Conservation (phyloP, 2,113 vertebrate genomes). For the Tragelaphus buxtoni region DNA sequence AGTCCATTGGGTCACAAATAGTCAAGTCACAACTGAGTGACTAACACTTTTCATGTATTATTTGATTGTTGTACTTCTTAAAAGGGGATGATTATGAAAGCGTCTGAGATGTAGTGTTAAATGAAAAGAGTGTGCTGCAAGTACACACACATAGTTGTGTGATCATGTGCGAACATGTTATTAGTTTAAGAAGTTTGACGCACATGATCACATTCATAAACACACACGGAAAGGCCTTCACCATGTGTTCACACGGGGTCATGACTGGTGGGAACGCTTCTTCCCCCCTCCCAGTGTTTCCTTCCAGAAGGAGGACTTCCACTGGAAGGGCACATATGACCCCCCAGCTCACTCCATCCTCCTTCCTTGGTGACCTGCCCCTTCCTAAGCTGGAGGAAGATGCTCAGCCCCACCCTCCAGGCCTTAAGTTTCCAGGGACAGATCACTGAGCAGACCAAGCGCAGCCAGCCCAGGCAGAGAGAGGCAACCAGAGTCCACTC, state of each 20-base stretch:
- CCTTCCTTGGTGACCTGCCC: neutral
- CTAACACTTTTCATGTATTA: neutral
- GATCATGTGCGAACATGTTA: neutral
- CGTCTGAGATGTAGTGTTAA: neutral
- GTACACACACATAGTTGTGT: neutral
- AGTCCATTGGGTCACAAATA: neutral
- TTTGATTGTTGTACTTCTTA: neutral
- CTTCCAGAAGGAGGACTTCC: neutral
- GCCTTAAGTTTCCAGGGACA: neutral
- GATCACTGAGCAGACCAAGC: neutral
- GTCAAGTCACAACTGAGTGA: neutral
- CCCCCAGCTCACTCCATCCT: neutral
- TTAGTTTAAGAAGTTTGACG: neutral
- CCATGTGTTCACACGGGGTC: rapidly evolving
- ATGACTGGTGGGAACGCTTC: rapidly evolving
- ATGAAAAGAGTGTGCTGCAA: neutral
- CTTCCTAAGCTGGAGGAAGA: neutral
- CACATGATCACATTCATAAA: rapidly evolving
- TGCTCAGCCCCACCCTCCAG: too few species aligned
- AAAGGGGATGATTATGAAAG: neutral
- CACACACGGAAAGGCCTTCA: neutral
- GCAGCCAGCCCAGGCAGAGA: neutral
- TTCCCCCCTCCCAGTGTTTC: rapidly evolving
- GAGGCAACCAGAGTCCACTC: neutral
- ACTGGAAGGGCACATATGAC: neutral